Evolutionary conservation across 2,113 vertebrate species (phyloP), one percentile per base, ranked within the genome.

Genomic region (Pangasianodon gigas): DNA sequence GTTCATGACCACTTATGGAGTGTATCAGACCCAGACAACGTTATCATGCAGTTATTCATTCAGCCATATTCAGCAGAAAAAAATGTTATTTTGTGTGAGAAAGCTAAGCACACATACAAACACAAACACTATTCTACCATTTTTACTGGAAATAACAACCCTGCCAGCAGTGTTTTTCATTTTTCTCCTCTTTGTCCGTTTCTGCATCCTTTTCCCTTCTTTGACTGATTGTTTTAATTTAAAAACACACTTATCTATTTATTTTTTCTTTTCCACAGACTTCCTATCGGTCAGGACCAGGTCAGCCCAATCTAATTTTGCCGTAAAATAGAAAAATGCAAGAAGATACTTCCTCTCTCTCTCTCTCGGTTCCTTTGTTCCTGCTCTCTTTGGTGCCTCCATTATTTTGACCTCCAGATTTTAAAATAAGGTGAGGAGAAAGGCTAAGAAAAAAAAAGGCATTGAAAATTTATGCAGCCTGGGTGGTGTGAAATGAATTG

Each of bases 171-270:
- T 88, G 71, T 84, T 87, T 87, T 87, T 87, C 80, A 83, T 83
- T 87, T 87, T 85, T 37, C 51, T 77, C 85, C 62, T 46, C 71
- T 87, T 75, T 52, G 67, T 56, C 46, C 32, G 4, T 85, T 62
- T 58, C 88, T 65, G 69, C 32, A 84, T 71, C 71, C 52, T 86
- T 65, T 84, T 16, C 86, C 56, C 71, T 91, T 92, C 52, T 94
- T 94, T 95, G 94, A 95, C 92, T 95, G 93, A 95, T 95, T 94
- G 94, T 93, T 95, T 95, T 94, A 93, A 95, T 95, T 94, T 93
- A 91, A 95, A 95, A 92, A 94, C 85, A 19, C 62, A 87, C 89
- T 91, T 92, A 94, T 93, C 93, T 93, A 92, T 94, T 94, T 94
- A 88, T 91, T 93, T 92, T 87, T 93, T 94, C 89, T 94, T 94